A percentile compares a stretch with the other conserved stretches of the same genome.
phyloP scores from a whole-genome alignment of 2,888 invertebrate genomes.

The Mythimna pallens region DNA sequence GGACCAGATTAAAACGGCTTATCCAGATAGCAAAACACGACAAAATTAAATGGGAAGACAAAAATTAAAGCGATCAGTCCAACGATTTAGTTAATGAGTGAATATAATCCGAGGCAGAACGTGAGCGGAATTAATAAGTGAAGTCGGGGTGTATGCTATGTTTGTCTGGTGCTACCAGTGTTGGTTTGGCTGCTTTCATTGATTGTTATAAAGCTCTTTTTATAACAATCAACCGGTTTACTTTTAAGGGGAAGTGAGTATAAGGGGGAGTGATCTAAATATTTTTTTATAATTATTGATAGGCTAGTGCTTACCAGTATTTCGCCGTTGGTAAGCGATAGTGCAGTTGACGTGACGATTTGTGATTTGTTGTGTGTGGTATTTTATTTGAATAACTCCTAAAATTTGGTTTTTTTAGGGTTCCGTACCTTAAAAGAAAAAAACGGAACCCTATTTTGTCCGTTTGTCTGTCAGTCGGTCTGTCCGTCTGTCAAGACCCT shows the following conservation, averaged over 20 bases:
- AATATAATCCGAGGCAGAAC: constrained; percentile 69
- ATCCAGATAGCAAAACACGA: constrained; percentile 66
- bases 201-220: constrained; percentile 36
- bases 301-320: too few relatives aligned
- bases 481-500: too few relatives aligned
- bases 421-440: too few relatives aligned
- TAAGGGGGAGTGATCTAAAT: neutral
- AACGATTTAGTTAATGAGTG: constrained; percentile 74
- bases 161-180: constrained; percentile 24
- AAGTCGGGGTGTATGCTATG: constrained; percentile 38
- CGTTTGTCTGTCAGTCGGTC: too few relatives aligned
- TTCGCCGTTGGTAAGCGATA: too few relatives aligned
- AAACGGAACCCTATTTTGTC: too few relatives aligned
- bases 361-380: neutral
- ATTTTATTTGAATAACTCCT: neutral
- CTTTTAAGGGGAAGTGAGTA: neutral
- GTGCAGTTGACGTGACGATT: too few relatives aligned
- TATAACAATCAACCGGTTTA: constrained; percentile 1
- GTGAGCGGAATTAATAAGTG: constrained; percentile 73
- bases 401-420: neutral
- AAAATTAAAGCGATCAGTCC: constrained; percentile 71
- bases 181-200: constrained; percentile 20
- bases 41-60: constrained; percentile 70
- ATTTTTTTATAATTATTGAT: too few relatives aligned
- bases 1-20: constrained; percentile 58